These are phyloP conservation scores for Corvus moneduloides DNA, from an alignment of 2,113 vertebrate species.

Conservation along the genomic window DNA sequence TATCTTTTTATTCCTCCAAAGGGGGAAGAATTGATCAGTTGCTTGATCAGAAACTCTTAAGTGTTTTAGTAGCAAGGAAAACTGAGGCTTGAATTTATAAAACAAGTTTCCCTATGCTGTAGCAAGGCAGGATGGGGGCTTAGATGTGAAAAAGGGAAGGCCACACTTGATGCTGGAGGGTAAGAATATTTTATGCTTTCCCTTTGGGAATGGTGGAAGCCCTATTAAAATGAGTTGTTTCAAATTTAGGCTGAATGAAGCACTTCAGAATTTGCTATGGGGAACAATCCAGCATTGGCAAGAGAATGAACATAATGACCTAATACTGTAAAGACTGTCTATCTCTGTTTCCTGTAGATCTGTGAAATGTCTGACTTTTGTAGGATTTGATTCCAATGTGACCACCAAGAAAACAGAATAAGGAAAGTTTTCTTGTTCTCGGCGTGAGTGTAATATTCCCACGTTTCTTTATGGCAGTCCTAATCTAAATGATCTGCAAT, in stretches of 20 bases:
- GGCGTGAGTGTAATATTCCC: constrained; percentile 8
- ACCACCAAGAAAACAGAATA: constrained; percentile 12
- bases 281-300: constrained; percentile 18
- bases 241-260: constrained; percentile 2
- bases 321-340: constrained; percentile 31
- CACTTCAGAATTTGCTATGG: background rate
- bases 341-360: constrained; percentile 16
- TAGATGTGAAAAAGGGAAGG: background rate
- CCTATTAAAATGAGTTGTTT: background rate
- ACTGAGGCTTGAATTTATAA: background rate
- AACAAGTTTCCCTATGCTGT: background rate
- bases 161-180: background rate
- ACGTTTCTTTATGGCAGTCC: constrained; percentile 17
- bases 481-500: constrained; percentile 33
- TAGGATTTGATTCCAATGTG: constrained; percentile 47
- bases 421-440: constrained; percentile 21
- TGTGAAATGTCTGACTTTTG: constrained; percentile 24
- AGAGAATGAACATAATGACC: constrained; percentile 6
- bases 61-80: background rate
- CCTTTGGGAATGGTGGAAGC: background rate
- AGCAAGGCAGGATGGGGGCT: background rate
- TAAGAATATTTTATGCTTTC: background rate
- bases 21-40: background rate
- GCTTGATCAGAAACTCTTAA: background rate
- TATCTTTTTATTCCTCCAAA: background rate